Evolutionary conservation across 1,140 invertebrate species (phyloP).

Genomic region (Drosophila rufa): DNA sequence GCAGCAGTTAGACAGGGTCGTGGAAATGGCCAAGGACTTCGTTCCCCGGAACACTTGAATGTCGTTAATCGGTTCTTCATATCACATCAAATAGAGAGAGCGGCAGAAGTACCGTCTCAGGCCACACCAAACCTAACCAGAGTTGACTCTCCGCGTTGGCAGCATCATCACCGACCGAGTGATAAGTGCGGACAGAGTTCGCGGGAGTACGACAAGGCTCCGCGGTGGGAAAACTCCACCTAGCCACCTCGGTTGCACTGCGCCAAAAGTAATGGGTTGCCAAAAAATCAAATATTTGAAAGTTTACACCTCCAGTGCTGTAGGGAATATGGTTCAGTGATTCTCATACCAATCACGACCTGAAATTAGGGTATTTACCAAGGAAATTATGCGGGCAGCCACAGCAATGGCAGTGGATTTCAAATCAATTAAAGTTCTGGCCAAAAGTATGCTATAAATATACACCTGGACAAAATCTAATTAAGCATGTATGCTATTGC

Average conservation of each 20-base stretch:
- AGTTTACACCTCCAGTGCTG: no score
- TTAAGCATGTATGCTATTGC: no score
- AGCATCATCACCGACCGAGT: constrained; percentile 45
- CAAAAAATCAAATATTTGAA: neutral
- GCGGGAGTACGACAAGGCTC: constrained; percentile 1
- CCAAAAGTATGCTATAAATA: neutral
- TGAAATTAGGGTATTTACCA: no score
- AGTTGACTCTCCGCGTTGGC: constrained; percentile 35
- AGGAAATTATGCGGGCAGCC: neutral
- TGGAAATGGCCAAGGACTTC: constrained; percentile 21
- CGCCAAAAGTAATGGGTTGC: neutral
- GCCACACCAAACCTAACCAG: neutral
- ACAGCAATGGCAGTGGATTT: neutral
- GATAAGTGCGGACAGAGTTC: constrained; percentile 46
- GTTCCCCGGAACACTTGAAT: constrained; percentile 59
- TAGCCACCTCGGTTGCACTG: constrained; percentile 23
- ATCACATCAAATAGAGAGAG: constrained; percentile 67
- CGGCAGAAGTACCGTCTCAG: neutral
- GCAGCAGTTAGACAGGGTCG: constrained; percentile 24
- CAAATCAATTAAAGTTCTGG: neutral
- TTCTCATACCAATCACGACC: no score
- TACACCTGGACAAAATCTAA: neutral
- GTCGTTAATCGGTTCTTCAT: constrained; percentile 81
- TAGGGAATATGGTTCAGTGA: no score
- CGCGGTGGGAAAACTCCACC: constrained; percentile 4